These are phyloP conservation scores for Cephus runcator DNA, from an alignment of 2,888 invertebrate species.

Conservation along the genomic window DNA sequence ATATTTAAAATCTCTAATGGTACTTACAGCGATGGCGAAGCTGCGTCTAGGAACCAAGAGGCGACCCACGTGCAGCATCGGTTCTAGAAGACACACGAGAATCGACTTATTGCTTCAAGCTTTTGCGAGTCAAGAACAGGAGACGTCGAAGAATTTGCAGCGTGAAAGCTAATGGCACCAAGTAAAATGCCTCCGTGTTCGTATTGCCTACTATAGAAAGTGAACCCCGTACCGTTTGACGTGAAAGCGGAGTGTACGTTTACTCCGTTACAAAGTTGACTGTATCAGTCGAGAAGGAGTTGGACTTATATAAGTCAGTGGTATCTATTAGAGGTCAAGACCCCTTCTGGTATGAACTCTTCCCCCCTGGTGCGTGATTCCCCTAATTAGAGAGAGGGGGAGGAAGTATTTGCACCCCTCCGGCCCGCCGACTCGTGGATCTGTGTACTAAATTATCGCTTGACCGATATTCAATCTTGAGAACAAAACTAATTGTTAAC, in stretches of 20 bases:
- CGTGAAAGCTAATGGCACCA: neutral
- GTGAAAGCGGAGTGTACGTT: slow-evolving; percentile 4
- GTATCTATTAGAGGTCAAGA: slow-evolving; percentile 39
- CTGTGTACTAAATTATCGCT: neutral
- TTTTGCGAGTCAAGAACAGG: neutral
- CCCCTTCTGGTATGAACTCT: slow-evolving; percentile 13
- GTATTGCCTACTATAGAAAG: neutral
- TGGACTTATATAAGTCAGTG: slow-evolving; percentile 34
- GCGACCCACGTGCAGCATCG: slow-evolving; percentile 32
- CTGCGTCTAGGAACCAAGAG: slow-evolving; percentile 14
- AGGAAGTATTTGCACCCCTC: neutral
- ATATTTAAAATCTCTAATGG: neutral
- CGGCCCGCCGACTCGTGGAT: neutral
- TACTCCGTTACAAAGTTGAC: slow-evolving; percentile 33
- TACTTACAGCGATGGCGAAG: neutral
- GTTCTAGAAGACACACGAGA: neutral
- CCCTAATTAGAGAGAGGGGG: slow-evolving; percentile 9
- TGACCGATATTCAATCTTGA: neutral
- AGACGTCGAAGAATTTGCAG: neutral
- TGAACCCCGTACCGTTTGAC: neutral
- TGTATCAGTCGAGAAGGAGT: slow-evolving; percentile 33
- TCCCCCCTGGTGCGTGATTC: neutral
- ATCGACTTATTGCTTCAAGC: neutral
- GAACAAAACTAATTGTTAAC: neutral
- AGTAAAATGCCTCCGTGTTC: neutral